phyloP scores from a whole-genome alignment of 2,113 vertebrate species.

The Halcyon senegalensis region DNA sequence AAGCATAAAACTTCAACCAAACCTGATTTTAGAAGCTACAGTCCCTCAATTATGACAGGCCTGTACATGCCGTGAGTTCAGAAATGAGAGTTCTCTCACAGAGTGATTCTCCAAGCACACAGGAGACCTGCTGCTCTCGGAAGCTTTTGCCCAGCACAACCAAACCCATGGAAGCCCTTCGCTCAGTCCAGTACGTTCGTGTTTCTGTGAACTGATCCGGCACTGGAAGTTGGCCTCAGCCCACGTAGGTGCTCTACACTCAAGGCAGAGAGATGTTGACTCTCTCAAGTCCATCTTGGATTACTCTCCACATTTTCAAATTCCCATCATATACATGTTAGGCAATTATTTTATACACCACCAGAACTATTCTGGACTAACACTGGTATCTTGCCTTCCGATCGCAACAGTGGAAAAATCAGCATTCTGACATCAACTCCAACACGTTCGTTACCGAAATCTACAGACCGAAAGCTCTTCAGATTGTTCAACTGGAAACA shows the following conservation, averaged over 20 bases:
- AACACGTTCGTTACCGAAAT: neutral
- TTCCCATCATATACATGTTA: neutral
- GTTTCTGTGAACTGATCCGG: neutral
- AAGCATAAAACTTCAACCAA: neutral
- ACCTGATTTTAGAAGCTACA: neutral
- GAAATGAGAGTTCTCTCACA: neutral
- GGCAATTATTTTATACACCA: neutral
- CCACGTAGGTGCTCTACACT: too few species aligned
- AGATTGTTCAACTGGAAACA: neutral
- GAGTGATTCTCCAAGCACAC: neutral
- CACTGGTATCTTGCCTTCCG: neutral
- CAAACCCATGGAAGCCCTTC: rapidly evolving
- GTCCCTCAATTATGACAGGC: neutral
- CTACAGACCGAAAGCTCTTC: neutral
- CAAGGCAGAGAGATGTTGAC: neutral
- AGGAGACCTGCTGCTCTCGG: neutral
- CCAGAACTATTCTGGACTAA: neutral
- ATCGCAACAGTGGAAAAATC: neutral
- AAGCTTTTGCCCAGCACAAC: neutral
- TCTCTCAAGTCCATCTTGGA: neutral
- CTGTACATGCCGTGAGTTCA: rapidly evolving
- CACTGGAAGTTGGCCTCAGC: neutral
- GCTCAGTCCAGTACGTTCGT: too few species aligned
- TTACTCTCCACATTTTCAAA: neutral
- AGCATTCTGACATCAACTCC: neutral